Base-by-base conservation (phyloP, 2,888 invertebrate species). In the Drosophila dives region DNA sequence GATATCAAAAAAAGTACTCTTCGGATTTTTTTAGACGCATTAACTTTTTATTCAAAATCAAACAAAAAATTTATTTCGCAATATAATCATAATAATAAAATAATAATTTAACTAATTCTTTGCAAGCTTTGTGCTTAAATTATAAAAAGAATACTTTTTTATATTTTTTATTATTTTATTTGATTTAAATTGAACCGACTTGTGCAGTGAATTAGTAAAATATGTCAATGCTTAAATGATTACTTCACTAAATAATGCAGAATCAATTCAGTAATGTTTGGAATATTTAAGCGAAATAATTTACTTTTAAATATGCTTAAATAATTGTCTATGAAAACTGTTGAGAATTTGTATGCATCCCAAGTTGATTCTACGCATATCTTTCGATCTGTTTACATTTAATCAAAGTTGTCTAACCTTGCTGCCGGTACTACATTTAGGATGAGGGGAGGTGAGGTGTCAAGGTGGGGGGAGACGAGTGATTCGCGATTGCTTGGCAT, bases 251-350 rank as follows among this genome's bases (percentile, higher is more conserved):
- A 4, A n/a, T n/a, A 20, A 11, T 20, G 20, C 12, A 8, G 15
- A 45, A 45, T 45, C 3, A 3, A 45, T 20, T 1, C 45, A 12
- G 83, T 92, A 3, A 91, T 75, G 89, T 81, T 56, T 71, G 90
- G 12, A 36, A 17, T 29, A 40, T 29, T 55, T 8, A n/a, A 40
- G 55, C 4, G 26, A 10, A 26, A 8, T n/a, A 32, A n/a, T 33
- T 48, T 45, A 48, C 15, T 32, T 32, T 48, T 29, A 34, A 40
- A 55, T 29, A n/a, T 55, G 40, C 36, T 53, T 11, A 29, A 38
- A 23, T 23, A 54, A 5, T 29, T 29, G 6, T 29, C 29, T 38
- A 3, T 26, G n/a, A 23, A 32, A 34, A n/a, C 17, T 17, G 29
- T 53, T 48, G 48, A 33, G 54, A 58, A 45, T 58, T 58, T 23